These are phyloP conservation scores for Ephydatia muelleri DNA, from an alignment of 37 sponge, comb jelly and placozoan species.

Conservation along the genomic window DNA sequence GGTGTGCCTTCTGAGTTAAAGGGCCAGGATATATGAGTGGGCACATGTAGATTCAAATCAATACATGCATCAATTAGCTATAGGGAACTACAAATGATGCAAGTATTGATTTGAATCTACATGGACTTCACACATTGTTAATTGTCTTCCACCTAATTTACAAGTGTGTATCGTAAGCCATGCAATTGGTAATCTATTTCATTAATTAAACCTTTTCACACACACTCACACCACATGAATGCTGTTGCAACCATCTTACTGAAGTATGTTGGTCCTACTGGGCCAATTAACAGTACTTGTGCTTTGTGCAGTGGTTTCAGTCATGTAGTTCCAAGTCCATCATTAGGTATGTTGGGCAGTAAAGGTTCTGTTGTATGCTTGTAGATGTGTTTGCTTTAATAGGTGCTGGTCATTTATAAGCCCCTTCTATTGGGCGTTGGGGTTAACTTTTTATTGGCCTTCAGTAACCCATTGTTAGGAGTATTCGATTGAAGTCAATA, in stretches of 20 bases:
- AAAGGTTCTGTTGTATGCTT: neutral
- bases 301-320: neutral
- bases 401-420: no score
- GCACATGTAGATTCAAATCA: neutral
- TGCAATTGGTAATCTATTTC: constrained; percentile 1
- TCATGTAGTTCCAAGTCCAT: neutral
- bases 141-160: neutral
- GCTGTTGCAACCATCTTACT: neutral
- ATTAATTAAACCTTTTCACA: neutral
- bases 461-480: no score
- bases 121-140: neutral
- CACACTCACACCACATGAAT: neutral
- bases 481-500: no score
- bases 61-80: no score
- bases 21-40: no score
- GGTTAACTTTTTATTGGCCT: no score
- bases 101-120: neutral
- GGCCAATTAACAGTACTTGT: neutral
- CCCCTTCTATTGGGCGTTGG: no score
- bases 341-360: neutral
- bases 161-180: neutral
- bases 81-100: neutral
- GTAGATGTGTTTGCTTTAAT: neutral
- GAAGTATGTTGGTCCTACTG: neutral
- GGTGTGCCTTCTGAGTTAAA: neutral